Base-by-base conservation (phyloP, 2,797 vertebrate genomes). In the Holocentrus rufus region DNA sequence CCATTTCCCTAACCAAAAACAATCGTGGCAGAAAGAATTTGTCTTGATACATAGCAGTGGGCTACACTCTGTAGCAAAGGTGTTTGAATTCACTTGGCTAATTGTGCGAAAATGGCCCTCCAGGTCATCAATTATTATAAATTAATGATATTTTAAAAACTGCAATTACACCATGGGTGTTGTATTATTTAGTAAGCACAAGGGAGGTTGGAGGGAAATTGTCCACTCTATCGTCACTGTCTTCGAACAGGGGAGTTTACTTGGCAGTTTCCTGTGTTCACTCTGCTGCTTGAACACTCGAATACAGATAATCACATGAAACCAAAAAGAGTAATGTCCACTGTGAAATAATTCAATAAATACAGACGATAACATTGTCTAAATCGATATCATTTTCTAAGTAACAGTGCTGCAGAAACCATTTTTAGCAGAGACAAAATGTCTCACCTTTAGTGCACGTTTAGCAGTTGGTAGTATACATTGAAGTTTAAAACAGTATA, bases 71-170 rank as follows among this genome's bases (percentile, higher is more conserved):
- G 25, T 56, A 61, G 73, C 77, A 69, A 78, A 75, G 62, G 52
- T 85, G 77, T 84, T 86, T 85, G 30, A 88, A 88, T 87, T 82
- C 72, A 79, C 64, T 79, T 66, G 60, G 58, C 66, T 87, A 79
- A 77, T 82, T 76, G 56, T 74, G 65, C 69, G 69, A 76, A 59
- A 72, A 67, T 25, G 53, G 69, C 46, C 74, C 84, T 82, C 84
- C 60, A 70, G 83, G 85, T 89, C 70, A 88, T 86, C 78, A 89
- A 77, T 90, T 86, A 82, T 71, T 82, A 79, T 80, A 80, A 86
- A 90, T 87, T 71, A 85, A 87, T 81, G 72, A 81, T 49, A 39
- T 86, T 85, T 80, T 76, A 70, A 80, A 87, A 86, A 71, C 68
- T 76, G 69, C 79, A 87, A 80, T 88, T 85, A 86, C 62, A 85